Percentiles rank a stretch among this genome's conserved stretches.
These are phyloP conservation scores for Diarsia mendica DNA, from an alignment of 2,888 invertebrate genomes.

Conservation along the genomic window DNA sequence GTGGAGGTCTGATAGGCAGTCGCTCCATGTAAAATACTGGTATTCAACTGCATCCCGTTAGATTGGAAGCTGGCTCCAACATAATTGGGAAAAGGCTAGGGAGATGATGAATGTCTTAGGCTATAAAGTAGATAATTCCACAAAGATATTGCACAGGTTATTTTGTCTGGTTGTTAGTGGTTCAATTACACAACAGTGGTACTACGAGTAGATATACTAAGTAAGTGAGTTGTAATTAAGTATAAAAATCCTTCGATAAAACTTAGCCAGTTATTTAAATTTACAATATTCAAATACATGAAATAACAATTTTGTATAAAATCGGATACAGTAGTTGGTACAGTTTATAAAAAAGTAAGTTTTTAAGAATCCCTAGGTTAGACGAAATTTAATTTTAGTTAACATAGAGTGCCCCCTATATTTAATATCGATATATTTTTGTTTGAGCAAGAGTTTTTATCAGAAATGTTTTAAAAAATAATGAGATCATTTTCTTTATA, in stretches of 20 bases:
- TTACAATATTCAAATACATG: constrained; percentile 7
- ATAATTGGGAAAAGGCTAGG: too few species aligned
- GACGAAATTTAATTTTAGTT: constrained; percentile 10
- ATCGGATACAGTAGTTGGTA: constrained; percentile 14
- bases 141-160: not conserved
- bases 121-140: too few species aligned
- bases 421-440: constrained; percentile 32
- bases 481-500: constrained; percentile 48
- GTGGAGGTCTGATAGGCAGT: too few species aligned
- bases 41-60: too few species aligned
- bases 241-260: constrained; percentile 32
- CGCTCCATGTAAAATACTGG: too few species aligned
- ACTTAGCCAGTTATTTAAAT: constrained; percentile 9
- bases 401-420: constrained; percentile 27
- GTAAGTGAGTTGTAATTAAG: too few species aligned
- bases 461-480: constrained; percentile 39
- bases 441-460: constrained; percentile 51
- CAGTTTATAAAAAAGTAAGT: not conserved
- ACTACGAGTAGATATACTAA: too few species aligned
- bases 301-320: constrained; percentile 29
- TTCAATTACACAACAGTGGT: not conserved
- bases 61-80: too few species aligned
- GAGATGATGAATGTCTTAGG: too few species aligned
- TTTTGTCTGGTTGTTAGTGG: not conserved
- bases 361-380: constrained; percentile 26